Conservation (phyloP, 1,140 invertebrate genomes). For the Teleogryllus occipitalis region DNA sequence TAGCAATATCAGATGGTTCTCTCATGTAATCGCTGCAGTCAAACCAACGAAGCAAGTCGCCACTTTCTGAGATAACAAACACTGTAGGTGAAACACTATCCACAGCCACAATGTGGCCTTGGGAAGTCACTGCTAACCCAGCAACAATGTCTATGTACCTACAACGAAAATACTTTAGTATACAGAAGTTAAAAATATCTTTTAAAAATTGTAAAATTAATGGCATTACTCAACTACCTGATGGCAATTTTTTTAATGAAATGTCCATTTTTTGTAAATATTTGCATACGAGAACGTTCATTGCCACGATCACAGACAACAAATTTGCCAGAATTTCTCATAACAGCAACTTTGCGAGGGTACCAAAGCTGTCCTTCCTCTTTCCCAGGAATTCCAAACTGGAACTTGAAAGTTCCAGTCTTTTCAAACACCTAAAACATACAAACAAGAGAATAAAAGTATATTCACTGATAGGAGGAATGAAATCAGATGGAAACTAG, state of each 20-base stretch:
- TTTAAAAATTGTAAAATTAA: background rate
- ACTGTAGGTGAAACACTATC: conserved; percentile 94
- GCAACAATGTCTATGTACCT: conserved; percentile 97
- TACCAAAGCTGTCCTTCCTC: conserved; percentile 96
- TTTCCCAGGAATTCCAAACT: conserved; percentile 81
- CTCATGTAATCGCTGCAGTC: conserved; percentile 95
- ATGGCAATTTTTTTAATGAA: conserved; percentile 90
- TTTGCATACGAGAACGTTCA: conserved; percentile 92
- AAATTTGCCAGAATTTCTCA: conserved; percentile 78
- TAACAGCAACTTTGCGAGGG: conserved; percentile 90
- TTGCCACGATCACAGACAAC: conserved; percentile 95
- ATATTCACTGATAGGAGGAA: background rate
- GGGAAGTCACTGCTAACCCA: conserved; percentile 79
- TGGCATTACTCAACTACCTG: conserved; percentile 27
- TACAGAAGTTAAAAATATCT: background rate
- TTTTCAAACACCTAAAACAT: conserved; percentile 73
- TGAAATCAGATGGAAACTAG: too few relatives aligned
- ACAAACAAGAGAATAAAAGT: background rate
- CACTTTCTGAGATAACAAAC: conserved; percentile 85
- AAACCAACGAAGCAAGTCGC: conserved; percentile 87
- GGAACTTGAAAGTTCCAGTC: conserved; percentile 76
- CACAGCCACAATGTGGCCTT: conserved; percentile 89
- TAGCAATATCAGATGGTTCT: conserved; percentile 93
- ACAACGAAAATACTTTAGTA: conserved; percentile 14
- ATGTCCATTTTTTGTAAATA: conserved; percentile 80